Evolutionary conservation across 2,888 invertebrate species (phyloP).

Genomic region (Drosophila barbarae): DNA sequence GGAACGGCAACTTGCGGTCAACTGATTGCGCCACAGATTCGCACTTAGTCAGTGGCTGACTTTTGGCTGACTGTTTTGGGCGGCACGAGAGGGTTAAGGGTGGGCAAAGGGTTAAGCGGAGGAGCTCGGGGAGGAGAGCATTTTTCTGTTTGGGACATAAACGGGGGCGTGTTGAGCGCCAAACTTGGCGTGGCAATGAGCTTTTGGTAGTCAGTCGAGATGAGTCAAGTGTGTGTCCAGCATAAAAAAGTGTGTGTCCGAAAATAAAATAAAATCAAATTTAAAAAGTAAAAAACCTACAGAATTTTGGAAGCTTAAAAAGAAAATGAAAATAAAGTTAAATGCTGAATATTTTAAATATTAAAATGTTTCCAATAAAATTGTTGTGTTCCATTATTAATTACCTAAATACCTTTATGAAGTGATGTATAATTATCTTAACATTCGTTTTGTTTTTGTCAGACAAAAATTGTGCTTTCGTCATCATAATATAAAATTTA

Average conservation of each 20-base stretch:
- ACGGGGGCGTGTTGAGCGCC: constrained; percentile 70
- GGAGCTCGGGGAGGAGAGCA: constrained; percentile 10
- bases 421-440: background rate
- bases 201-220: constrained; percentile 68
- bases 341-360: background rate
- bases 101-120: constrained; percentile 28
- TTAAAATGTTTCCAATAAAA: background rate
- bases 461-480: background rate
- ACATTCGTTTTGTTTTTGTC: background rate
- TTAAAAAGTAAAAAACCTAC: background rate
- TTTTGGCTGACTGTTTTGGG: constrained; percentile 17
- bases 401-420: background rate
- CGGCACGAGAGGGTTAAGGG: constrained; percentile 13
- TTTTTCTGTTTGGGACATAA: constrained; percentile 60
- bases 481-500: background rate
- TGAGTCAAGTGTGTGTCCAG: constrained; percentile 63
- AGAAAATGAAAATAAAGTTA: background rate
- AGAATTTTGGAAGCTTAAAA: background rate
- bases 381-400: background rate
- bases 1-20: constrained; percentile 51
- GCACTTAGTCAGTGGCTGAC: constrained; percentile 71
- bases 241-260: constrained; percentile 2
- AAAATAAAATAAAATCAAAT: constrained; percentile 2
- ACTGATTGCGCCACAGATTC: constrained; percentile 76
- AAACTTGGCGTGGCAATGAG: constrained; percentile 62